These are phyloP conservation scores for Actenoides lindsayi DNA, from an alignment of 2,113 vertebrate species.

Conservation along the genomic window DNA sequence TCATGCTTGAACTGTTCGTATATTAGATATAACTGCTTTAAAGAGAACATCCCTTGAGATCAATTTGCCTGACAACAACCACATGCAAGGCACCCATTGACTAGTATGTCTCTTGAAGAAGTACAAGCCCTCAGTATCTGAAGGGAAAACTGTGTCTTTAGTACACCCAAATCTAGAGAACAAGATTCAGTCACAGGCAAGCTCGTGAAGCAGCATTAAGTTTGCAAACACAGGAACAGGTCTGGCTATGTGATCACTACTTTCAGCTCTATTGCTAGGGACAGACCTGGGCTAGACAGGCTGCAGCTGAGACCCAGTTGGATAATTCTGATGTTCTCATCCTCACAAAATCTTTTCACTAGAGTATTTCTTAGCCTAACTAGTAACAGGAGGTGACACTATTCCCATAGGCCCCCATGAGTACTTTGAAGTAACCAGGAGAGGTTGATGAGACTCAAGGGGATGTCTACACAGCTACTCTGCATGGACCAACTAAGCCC, in stretches of 20 bases:
- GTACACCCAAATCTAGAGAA: not conserved
- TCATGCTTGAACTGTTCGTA: not conserved
- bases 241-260: not conserved
- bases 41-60: not conserved
- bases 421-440: not conserved
- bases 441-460: not conserved
- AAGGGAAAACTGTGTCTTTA: not conserved
- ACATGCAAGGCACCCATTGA: not conserved
- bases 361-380: not conserved
- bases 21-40: not conserved
- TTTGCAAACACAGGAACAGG: not conserved
- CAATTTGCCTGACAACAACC: constrained; percentile 3
- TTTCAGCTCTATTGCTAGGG: not conserved
- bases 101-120: not conserved
- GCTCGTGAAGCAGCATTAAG: not conserved
- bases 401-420: not conserved
- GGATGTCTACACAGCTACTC: not conserved
- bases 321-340: not conserved
- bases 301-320: not conserved
- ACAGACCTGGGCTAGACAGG: not conserved
- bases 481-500: not conserved
- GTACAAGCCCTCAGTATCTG: not conserved
- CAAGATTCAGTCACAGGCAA: not conserved
- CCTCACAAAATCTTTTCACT: not conserved
- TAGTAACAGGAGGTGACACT: not conserved